phyloP scores from a whole-genome alignment of 2,888 invertebrate genomes.

The Sminthurinus aureus region DNA sequence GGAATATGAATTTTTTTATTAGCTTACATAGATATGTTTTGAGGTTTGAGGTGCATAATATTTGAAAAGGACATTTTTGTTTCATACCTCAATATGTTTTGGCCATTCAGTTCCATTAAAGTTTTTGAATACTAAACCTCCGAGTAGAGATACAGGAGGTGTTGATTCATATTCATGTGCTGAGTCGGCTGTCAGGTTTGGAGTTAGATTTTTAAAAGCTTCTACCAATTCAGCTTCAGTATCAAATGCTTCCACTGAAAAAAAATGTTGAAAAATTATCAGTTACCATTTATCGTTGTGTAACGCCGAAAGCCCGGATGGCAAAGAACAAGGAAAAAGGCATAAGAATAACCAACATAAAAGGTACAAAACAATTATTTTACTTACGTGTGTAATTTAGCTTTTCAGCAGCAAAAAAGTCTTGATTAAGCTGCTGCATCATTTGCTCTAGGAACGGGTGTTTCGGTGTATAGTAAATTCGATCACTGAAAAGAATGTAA shows the following conservation, averaged over 20 bases:
- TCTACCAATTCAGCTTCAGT: constrained; percentile 48
- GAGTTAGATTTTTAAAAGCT: constrained; percentile 38
- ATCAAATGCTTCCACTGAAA: constrained; percentile 49
- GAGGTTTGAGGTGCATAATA: neutral
- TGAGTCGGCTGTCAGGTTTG: constrained; percentile 3
- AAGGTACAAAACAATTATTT: no score
- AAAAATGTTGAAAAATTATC: constrained; percentile 15
- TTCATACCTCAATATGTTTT: constrained; percentile 46
- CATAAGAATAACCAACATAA: no score
- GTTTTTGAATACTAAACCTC: constrained; percentile 55
- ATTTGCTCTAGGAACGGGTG: constrained; percentile 44
- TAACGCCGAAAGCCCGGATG: no score
- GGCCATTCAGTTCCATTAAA: constrained; percentile 45
- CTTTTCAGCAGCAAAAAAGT: constrained; percentile 47
- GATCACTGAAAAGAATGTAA: constrained; percentile 55
- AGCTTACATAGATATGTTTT: no score
- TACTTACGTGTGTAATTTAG: constrained; percentile 52
- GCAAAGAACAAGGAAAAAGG: no score
- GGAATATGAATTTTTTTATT: no score
- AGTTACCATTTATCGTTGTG: neutral
- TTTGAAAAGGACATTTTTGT: neutral
- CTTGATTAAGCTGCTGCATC: constrained; percentile 49
- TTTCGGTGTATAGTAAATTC: constrained; percentile 55
- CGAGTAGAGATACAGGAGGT: constrained; percentile 43
- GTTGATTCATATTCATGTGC: constrained; percentile 19